These are phyloP conservation scores for Chloromyia formosa DNA, from an alignment of 2,888 invertebrate genomes.

Conservation along the genomic window DNA sequence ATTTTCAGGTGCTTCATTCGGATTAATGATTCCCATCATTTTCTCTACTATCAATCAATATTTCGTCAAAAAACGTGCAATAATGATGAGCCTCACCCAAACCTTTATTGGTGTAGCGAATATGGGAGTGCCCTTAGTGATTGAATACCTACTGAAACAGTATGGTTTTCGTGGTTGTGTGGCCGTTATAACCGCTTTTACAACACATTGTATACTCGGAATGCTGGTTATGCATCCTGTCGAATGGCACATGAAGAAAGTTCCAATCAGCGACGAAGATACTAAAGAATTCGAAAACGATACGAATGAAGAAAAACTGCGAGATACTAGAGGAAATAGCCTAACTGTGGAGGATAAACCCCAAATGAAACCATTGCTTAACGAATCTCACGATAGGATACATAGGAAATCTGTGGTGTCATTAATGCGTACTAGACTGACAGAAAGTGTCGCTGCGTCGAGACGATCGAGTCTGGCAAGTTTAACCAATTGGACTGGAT, in stretches of 20 bases:
- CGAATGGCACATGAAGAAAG: slow-evolving; percentile 73
- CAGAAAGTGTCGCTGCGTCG: not conserved
- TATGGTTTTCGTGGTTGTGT: slow-evolving; percentile 79
- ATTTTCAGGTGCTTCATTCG: slow-evolving; percentile 72
- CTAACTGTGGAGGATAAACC: not conserved
- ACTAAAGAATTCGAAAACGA: slow-evolving; percentile 18
- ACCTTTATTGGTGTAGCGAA: slow-evolving; percentile 73
- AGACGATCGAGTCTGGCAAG: slow-evolving; percentile 61
- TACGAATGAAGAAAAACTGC: not conserved
- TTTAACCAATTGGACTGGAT: slow-evolving; percentile 62
- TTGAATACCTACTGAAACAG: slow-evolving; percentile 69
- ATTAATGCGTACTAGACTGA: not conserved
- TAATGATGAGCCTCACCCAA: slow-evolving; percentile 81
- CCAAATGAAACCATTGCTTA: slow-evolving; percentile 45
- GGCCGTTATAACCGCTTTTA: slow-evolving; percentile 72
- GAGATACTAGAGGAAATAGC: not conserved
- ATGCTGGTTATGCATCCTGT: slow-evolving; percentile 79
- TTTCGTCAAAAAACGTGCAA: slow-evolving; percentile 73
- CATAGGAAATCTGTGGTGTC: slow-evolving; percentile 1
- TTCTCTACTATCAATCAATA: slow-evolving; percentile 80
- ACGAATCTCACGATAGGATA: not conserved
- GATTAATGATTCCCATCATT: slow-evolving; percentile 76
- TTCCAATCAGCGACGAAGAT: slow-evolving; percentile 64
- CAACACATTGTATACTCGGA: slow-evolving; percentile 73
- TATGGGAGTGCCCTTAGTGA: slow-evolving; percentile 74